phyloP scores from a whole-genome alignment of 2,888 invertebrate genomes.

The Hirudinaria manillensis region DNA sequence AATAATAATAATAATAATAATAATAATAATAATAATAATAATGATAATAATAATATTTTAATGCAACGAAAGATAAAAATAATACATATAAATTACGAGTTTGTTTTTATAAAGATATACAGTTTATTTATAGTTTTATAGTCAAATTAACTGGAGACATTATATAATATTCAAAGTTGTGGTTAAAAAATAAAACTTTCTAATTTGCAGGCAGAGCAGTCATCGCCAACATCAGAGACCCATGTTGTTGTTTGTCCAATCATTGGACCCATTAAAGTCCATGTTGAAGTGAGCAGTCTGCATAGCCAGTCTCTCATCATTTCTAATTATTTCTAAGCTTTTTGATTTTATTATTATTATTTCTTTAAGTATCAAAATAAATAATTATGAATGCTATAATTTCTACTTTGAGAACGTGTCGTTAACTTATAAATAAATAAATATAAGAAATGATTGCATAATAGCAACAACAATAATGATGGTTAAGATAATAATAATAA shows the following conservation, averaged over 20 bases:
- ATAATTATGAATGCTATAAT: background rate
- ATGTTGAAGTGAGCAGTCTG: slow-evolving; percentile 23
- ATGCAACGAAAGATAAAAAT: too few relatives aligned
- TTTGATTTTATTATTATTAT: background rate
- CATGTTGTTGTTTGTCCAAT: slow-evolving; percentile 31
- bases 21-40: too few relatives aligned
- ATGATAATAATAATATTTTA: too few relatives aligned
- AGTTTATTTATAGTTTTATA: too few relatives aligned
- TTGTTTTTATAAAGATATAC: too few relatives aligned
- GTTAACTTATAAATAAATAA: too few relatives aligned
- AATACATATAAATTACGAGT: too few relatives aligned
- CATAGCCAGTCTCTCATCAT: background rate
- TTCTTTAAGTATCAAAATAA: background rate
- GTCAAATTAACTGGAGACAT: too few relatives aligned
- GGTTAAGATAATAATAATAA: background rate
- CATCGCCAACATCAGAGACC: slow-evolving; percentile 25
- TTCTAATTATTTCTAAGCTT: background rate
- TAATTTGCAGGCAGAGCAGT: slow-evolving; percentile 11
- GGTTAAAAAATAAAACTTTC: too few relatives aligned
- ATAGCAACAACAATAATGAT: background rate
- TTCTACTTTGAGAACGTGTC: too few relatives aligned
- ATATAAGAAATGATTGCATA: background rate
- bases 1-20: too few relatives aligned
- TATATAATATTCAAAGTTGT: too few relatives aligned
- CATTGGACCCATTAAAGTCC: slow-evolving; percentile 31